Base-by-base conservation (phyloP, 1,140 invertebrate species). In the Lethrus apterus region DNA sequence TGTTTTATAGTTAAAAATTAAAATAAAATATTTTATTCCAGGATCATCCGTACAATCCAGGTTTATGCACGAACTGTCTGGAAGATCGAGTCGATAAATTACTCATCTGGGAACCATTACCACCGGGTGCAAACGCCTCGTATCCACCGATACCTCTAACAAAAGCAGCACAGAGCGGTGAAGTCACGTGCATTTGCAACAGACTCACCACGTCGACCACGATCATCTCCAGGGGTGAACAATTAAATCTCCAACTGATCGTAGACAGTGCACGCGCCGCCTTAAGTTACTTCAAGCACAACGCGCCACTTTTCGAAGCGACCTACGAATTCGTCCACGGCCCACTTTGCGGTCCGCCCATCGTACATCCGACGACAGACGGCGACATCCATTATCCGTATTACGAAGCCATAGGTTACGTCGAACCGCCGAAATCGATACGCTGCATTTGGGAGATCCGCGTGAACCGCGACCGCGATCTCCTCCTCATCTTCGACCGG, bases 391-490 rank as follows among this genome's bases (percentile, higher is more conserved):
- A 86, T 40, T 90, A 89, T 62, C 89, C 87, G 0, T 83, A 85
- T 58, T 84, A 86, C 60, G 86, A 89, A 59, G 85, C 85, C 0
- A 70, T 89, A 29, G 84, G 84, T 2, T 85, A 83, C 55, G 80
- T 81, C 0, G 79, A 81, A 52, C 79, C 81, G 7, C 82, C 82
- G 0, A 78, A 84, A 43, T 75, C 78, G 1, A 84, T 90, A 36
- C 84, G 86, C 54, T 93, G 88, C 60, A 86, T 92, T 41, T 92
- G 88, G 88, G 87, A 92, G 58, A 69, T 92, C 18, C 76, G 80
- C 45, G 85, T 90, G 2, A 84, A 83, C 48, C 74, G 78, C 36
- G 84, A 89, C 24, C 70, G 85, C 30, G 87, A 92, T 66, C 73
- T 92, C 3, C 90, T 84, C 83, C 63, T 93, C 1, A 85, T 89